Evolutionary conservation across 2,797 vertebrate genomes (phyloP).

Genomic region (Sphenodon punctatus): DNA sequence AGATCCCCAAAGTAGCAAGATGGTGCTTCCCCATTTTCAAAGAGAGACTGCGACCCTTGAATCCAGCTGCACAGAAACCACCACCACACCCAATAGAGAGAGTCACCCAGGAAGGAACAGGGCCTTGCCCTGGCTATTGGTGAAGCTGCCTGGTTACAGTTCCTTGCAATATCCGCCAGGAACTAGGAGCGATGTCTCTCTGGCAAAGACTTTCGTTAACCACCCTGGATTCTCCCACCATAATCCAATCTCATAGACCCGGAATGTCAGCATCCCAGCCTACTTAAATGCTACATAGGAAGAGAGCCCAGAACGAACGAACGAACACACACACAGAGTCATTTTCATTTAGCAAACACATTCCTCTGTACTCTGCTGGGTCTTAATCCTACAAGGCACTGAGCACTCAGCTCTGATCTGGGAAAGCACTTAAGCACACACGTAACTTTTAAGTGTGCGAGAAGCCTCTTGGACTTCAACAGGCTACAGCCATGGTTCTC

Average conservation of each 20-base stretch:
- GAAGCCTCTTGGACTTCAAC: no score
- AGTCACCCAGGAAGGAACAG: neutral
- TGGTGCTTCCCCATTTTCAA: neutral
- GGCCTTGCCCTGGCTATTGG: neutral
- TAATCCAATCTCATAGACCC: neutral
- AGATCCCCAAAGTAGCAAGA: neutral
- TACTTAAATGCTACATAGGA: rapidly evolving
- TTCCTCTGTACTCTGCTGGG: rapidly evolving
- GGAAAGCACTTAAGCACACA: no score
- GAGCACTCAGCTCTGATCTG: no score
- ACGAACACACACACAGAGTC: rapidly evolving
- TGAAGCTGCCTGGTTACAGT: neutral
- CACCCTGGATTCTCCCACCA: neutral
- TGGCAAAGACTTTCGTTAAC: neutral
- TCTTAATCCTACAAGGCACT: no score
- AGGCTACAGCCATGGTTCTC: no score
- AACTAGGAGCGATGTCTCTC: rapidly evolving
- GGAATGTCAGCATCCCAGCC: neutral
- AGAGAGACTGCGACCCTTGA: neutral
- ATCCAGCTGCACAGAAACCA: neutral
- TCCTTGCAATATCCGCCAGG: rapidly evolving
- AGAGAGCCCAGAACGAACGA: no score
- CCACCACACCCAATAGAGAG: neutral
- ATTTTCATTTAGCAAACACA: neutral
- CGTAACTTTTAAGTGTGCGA: no score